Base-by-base conservation (phyloP, 2,113 vertebrate species). In the Pungitius pungitius region DNA sequence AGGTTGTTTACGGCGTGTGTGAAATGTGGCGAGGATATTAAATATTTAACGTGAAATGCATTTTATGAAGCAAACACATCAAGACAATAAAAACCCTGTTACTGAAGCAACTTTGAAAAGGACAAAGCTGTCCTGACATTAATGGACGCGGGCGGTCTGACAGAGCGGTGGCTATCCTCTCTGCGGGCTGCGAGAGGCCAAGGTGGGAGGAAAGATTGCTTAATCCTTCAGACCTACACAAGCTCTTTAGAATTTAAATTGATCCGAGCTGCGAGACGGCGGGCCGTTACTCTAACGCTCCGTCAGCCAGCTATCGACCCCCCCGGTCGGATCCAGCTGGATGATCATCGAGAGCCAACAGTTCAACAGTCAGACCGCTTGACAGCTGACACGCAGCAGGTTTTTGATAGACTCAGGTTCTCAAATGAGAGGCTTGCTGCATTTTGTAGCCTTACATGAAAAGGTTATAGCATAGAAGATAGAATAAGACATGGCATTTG, bases 311-410 rank as follows among this genome's bases (percentile, higher is more conserved):
- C 68, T 65, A 63, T 49, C 43, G 27, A 83, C 74, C 75, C 26
- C n/a, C n/a, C n/a, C n/a, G n/a, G 58, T 65, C 43, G 68, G 69
- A 85, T 83, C 71, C 75, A 64, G 60, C 37, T 42, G 54, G 71
- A 67, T 70, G 62, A 75, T 73, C 49, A 55, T 72, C 52, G 33
- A 47, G 61, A 69, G 51, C 77, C 22, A 45, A 76, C 55, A 20
- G 68, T 24, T 17, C 30, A 12, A 43, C 73, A 47, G 57, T 69
- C 61, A 67, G 37, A 22, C 14, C 0, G 27, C 24, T 22, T 54
- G 26, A 73, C 42, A 42, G 61, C 26, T 1, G 8, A 35, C 18
- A 33, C 59, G 20, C 0, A 27, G 43, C 3, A 1, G 4, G 55
- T 1, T 13, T 22, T 8, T 3, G 6, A 20, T 12, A 39, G 22